phyloP scores from a whole-genome alignment of 2,888 invertebrate species.

The Hypomecis atomaria region DNA sequence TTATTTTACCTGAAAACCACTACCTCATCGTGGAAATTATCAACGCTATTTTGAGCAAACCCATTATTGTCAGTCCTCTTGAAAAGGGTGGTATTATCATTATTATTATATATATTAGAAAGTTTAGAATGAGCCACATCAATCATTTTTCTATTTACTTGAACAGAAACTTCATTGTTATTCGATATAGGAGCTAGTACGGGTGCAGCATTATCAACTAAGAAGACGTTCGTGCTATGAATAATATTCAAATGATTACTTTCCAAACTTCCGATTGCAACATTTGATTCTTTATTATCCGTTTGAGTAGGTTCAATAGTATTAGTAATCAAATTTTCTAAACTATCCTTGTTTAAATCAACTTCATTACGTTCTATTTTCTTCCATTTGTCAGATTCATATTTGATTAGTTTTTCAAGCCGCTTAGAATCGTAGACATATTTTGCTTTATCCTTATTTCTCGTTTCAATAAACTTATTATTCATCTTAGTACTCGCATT shows the following conservation, averaged over 20 bases:
- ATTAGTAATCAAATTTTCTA: neutral
- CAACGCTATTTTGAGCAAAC: neutral
- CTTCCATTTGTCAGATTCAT: constrained; percentile 34
- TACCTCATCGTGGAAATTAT: constrained; percentile 32
- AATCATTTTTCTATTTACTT: constrained; percentile 3
- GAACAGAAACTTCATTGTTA: constrained; percentile 33
- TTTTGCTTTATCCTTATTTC: constrained; percentile 2
- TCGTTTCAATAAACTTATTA: constrained; percentile 64
- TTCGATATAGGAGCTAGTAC: constrained; percentile 14
- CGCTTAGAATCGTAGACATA: neutral
- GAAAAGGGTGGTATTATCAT: neutral
- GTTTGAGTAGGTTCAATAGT: neutral
- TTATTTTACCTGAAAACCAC: constrained; percentile 41
- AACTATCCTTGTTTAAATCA: neutral
- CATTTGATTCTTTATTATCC: constrained; percentile 10
- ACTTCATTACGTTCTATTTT: neutral
- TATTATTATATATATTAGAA: constrained; percentile 5
- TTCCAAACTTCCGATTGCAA: constrained; percentile 41
- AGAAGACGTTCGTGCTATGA: constrained; percentile 37
- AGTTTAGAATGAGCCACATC: neutral
- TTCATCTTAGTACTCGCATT: constrained; percentile 47
- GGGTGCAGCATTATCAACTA: constrained; percentile 33
- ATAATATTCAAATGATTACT: constrained; percentile 40
- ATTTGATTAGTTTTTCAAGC: constrained; percentile 42
- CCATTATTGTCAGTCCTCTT: neutral